Conservation (phyloP, 2,797 vertebrate genomes). For the Rhinella marina region DNA sequence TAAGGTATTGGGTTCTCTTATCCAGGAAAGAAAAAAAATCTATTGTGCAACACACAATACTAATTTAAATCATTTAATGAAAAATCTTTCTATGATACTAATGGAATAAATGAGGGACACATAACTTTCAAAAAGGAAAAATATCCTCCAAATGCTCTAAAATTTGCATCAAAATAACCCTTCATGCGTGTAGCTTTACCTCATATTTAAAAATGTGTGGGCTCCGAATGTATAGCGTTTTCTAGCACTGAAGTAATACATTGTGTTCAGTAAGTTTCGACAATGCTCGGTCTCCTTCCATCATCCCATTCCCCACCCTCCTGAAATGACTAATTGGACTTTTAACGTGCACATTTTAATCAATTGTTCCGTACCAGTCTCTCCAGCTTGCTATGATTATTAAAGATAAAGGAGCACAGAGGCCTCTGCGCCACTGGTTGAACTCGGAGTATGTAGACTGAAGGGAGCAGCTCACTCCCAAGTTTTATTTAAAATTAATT, state of each 20-base stretch:
- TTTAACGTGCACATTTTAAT: conserved; percentile 44
- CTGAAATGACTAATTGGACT: conserved; percentile 41
- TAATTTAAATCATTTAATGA: no score
- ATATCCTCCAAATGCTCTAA: no score
- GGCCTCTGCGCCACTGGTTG: conserved; percentile 24
- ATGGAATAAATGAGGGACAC: no score
- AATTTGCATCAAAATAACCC: not conserved
- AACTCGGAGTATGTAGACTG: conserved; percentile 33
- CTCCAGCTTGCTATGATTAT: conserved; percentile 30
- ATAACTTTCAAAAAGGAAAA: no score
- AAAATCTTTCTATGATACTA: no score
- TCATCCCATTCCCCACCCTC: conserved; percentile 19
- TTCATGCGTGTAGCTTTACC: not conserved
- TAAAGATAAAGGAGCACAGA: conserved; percentile 28
- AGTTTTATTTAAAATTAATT: conserved; percentile 57
- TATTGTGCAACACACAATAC: no score
- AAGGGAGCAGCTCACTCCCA: conserved; percentile 44
- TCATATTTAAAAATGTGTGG: not conserved
- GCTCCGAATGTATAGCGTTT: not conserved
- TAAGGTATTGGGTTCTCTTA: no score
- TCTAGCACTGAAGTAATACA: not conserved
- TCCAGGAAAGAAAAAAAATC: no score
- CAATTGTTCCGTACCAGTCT: conserved; percentile 47
- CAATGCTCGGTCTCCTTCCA: not conserved
- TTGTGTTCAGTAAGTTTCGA: conserved; percentile 12